phyloP scores from a whole-genome alignment of 2,113 vertebrate species.

The Phylloscopus whistleri region DNA sequence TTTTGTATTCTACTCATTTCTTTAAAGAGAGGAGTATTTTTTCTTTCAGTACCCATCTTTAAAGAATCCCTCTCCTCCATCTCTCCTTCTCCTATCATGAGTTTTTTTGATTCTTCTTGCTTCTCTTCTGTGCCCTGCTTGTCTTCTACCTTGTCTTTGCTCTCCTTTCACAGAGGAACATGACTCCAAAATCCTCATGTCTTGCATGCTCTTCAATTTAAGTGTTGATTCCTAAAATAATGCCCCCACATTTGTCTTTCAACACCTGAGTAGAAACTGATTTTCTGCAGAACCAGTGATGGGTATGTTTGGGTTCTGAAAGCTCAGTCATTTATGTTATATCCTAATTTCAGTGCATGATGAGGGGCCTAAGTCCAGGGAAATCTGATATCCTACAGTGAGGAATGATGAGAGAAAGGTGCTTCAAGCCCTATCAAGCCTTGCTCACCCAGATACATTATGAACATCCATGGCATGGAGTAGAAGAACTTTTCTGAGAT shows the following conservation, averaged over 20 bases:
- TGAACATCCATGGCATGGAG: not conserved
- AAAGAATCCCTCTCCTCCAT: not conserved
- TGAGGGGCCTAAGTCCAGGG: not conserved
- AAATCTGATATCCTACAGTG: not conserved
- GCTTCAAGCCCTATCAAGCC: not conserved
- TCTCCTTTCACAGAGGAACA: not conserved
- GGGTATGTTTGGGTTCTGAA: not conserved
- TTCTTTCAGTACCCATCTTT: not conserved
- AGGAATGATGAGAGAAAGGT: not conserved
- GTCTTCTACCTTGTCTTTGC: not conserved
- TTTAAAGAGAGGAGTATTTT: not conserved
- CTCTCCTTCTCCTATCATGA: not conserved
- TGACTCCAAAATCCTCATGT: not conserved
- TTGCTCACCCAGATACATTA: not conserved
- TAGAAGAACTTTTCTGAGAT: not conserved
- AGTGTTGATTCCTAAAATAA: not conserved
- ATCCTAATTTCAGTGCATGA: not conserved
- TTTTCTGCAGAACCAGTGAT: not conserved
- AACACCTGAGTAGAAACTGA: not conserved
- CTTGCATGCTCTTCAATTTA: not conserved
- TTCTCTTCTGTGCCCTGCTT: not conserved
- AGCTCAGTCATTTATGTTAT: not conserved
- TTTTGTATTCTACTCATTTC: not conserved
- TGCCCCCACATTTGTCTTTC: not conserved
- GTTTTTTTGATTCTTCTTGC: not conserved